Base-by-base conservation (phyloP, 2,797 vertebrate species). In the Vireo griseus region DNA sequence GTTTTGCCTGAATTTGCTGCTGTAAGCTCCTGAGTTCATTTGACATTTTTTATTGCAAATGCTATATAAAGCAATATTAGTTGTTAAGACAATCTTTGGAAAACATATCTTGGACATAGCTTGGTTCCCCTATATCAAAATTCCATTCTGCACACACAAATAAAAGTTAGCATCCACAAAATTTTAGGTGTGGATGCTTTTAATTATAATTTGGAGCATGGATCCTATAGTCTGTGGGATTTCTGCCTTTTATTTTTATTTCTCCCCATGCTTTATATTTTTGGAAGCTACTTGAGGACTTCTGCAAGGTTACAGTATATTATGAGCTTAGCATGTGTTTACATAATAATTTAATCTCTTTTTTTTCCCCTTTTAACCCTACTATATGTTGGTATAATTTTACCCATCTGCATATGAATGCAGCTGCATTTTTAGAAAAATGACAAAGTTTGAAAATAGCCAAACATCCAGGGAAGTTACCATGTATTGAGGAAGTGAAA, bases 401-500 rank as follows among this genome's bases (percentile, higher is more conserved):
- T 55, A 58, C 44, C 44, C 22, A 62, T 69, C 29, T 0, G 0
- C 20, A 1, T 83, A 29, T 62, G 31, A 63, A 63, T 37, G 24
- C 79, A 86, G 37, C 85, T 90, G 86, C 39, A 25, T 71, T 80
- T 35, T 42, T 42, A 17, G 19, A 65, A 76, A 67, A 63, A 26
- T 4, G 2, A 7, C 35, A 59, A 42, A 7, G 7, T 83, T 61
- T 90, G 29, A 90, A 88, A 95, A 93, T 74, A 95, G 58, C 57
- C 50, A 52, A 33, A 71, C 19, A 59, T 75, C n/a, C 61, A 77
- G 85, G 86, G 68, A 88, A 67, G 79, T 67, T 39, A 35, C 21
- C 14, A 2, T 42, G 37, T 83, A 48, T 31, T 80, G 65, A 83
- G 92, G 93, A 96, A 93, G 69, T 50, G 68, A 96, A 95, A 95